These are phyloP conservation scores for Caenorhabditis sp. DNA, from an alignment of 2,888 invertebrate species.

Conservation along the genomic window DNA sequence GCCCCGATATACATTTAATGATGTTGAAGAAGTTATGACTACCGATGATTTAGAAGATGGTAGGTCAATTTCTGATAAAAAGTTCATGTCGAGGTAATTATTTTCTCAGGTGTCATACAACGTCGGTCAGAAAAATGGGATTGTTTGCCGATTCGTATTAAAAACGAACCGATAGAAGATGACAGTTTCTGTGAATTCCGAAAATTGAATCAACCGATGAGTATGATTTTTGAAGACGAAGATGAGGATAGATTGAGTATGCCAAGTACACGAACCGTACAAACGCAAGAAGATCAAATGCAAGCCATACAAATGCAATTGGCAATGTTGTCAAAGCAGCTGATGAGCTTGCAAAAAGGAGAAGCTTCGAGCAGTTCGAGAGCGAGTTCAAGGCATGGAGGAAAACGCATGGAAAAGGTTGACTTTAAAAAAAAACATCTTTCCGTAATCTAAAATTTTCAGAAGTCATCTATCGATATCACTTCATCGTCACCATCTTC, in stretches of 20 bases:
- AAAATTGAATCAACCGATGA: slow-evolving; percentile 36
- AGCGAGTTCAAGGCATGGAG: slow-evolving; percentile 30
- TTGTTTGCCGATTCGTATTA: slow-evolving; percentile 17
- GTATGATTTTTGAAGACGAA: slow-evolving; percentile 34
- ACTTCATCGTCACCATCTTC: slow-evolving; percentile 22
- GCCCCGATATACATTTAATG: slow-evolving; percentile 36
- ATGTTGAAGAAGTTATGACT: slow-evolving; percentile 27
- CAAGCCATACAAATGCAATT: slow-evolving; percentile 16
- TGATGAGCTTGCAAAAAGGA: slow-evolving; percentile 26
- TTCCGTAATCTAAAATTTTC: slow-evolving; percentile 2
- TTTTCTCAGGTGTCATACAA: slow-evolving; percentile 21
- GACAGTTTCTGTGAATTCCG: slow-evolving; percentile 30
- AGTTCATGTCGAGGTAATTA: too few relatives aligned
- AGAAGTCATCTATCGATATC: slow-evolving; percentile 32
- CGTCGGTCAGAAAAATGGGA: slow-evolving; percentile 25
- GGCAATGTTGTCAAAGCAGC: slow-evolving; percentile 39
- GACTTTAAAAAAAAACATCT: too few relatives aligned
- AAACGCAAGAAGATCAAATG: slow-evolving; percentile 34
- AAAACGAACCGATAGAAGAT: slow-evolving; percentile 9
- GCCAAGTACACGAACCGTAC: slow-evolving; percentile 36
- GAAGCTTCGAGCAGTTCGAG: slow-evolving; percentile 12
- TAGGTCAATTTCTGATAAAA: background rate
- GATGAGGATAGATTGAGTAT: slow-evolving; percentile 40
- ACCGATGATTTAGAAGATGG: slow-evolving; percentile 39
- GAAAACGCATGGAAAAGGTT: slow-evolving; percentile 8